Conservation (phyloP, 2,797 vertebrate genomes). For the Cheirogaleus major region DNA sequence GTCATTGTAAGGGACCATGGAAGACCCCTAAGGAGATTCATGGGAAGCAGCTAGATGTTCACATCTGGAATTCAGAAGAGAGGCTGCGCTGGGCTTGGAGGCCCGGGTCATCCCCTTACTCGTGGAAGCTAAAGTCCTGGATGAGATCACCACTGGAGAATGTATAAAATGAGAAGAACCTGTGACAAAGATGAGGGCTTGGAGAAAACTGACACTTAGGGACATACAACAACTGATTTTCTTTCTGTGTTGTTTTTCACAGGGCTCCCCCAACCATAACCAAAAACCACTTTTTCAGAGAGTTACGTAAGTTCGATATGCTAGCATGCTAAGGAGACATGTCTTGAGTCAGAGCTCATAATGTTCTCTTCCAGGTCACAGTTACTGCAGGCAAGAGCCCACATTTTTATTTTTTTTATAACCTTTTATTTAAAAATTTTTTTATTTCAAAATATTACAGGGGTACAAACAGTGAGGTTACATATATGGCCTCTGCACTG, state of each 20-base stretch:
- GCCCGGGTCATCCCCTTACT: background rate
- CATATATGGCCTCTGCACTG: too few species aligned
- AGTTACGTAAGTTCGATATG: accelerated
- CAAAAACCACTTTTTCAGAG: background rate
- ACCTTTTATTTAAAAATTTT: too few species aligned
- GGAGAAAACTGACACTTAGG: background rate
- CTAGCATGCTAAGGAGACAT: accelerated
- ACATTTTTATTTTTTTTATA: background rate
- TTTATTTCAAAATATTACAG: too few species aligned
- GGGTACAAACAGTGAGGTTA: too few species aligned
- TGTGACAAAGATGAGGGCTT: too few species aligned
- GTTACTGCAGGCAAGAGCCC: background rate
- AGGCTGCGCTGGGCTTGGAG: background rate
- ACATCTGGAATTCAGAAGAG: background rate
- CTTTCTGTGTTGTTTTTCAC: background rate
- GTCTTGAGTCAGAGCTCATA: background rate
- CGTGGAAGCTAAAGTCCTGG: background rate
- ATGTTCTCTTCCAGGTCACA: background rate
- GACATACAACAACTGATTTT: background rate
- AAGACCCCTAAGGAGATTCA: too few species aligned
- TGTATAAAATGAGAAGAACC: background rate
- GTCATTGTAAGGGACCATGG: accelerated
- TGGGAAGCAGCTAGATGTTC: background rate
- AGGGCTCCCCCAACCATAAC: background rate
- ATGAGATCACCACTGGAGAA: background rate